Evolutionary conservation across 2,113 vertebrate genomes (phyloP), one percentile per base, ranked within the genome.

Genomic region (Monopterus albus): DNA sequence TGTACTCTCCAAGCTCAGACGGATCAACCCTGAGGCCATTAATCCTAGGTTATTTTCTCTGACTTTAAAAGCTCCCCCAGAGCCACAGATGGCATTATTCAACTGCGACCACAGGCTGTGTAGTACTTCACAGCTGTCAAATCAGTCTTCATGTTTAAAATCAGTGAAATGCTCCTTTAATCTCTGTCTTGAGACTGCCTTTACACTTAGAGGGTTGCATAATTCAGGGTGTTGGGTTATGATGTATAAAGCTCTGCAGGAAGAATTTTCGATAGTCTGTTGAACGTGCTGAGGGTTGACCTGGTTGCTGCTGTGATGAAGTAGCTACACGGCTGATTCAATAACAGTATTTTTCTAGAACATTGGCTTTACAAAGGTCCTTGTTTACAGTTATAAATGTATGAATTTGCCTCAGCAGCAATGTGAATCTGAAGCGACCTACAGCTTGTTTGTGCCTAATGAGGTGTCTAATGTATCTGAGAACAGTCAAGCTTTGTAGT

Each of bases 401-500:
- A 42, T 65, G 51, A 75, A 35, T 72, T 49, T 71, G 68, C 40
- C 53, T 64, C 64, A 0, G 72, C 39, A 29, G 80, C 31, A 12
- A 20, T 12, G 26, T 17, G 50, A 21, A 14, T 67, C 60, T 61
- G 76, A 36, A 20, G 73, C 42, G 50, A 79, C 79, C 79, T 73
- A 69, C 78, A 81, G 79, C 74, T n/a, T 79, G 74, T 77, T 74
- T 79, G 68, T 58, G 72, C 50, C 72, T 85, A 85, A 85, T 82
- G 84, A 87, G 71, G 67, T 79, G 84, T 81, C 87, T 83, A 75
- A 83, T 83, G 64, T 36, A 75, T 74, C 62, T 42, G 69, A 78
- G 67, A 72, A 65, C 49, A 65, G 59, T 57, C 59, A 21, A 29
- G 31, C 66, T 81, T 64, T 50, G 68, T 39, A 38, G 68, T 68